Percentiles rank a stretch among this genome's conserved stretches.
Evolutionary conservation across 2,797 vertebrate genomes (phyloP).

Genomic region (Anguilla anguilla): DNA sequence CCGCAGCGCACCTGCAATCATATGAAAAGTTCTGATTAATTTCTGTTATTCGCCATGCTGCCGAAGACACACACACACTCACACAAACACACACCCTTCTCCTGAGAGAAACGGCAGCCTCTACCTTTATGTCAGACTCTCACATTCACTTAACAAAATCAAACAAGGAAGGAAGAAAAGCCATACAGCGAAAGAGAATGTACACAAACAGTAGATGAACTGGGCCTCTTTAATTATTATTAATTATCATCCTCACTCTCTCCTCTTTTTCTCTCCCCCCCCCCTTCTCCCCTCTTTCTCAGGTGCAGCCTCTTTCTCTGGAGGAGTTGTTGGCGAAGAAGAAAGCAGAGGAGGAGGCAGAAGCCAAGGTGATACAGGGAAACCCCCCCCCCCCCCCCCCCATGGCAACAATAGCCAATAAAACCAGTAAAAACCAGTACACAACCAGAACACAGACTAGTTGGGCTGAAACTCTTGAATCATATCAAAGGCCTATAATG

Average conservation of each 20-base stretch:
- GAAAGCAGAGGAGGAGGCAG: conserved; percentile 94
- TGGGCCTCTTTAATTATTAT: background rate
- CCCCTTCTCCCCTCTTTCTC: background rate
- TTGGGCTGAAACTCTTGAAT: no score
- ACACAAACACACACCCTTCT: no score
- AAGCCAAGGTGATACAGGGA: conserved; percentile 83
- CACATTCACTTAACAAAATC: background rate
- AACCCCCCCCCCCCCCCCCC: no score
- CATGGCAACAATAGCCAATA: background rate
- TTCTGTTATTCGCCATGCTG: background rate
- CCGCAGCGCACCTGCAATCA: no score
- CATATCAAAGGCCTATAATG: no score
- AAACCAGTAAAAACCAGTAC: no score
- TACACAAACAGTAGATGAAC: background rate
- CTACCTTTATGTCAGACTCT: no score
- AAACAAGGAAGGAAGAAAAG: background rate
- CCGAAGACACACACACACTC: no score
- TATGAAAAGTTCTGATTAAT: background rate
- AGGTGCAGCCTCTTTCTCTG: conserved; percentile 91
- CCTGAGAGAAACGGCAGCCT: no score
- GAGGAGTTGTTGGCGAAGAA: conserved; percentile 97
- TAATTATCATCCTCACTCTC: background rate
- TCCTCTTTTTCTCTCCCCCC: conserved; percentile 16
- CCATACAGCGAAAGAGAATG: background rate
- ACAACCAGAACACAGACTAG: no score